phyloP scores from a whole-genome alignment of 2,888 invertebrate genomes.

The Caenorhabditis doughertyi region DNA sequence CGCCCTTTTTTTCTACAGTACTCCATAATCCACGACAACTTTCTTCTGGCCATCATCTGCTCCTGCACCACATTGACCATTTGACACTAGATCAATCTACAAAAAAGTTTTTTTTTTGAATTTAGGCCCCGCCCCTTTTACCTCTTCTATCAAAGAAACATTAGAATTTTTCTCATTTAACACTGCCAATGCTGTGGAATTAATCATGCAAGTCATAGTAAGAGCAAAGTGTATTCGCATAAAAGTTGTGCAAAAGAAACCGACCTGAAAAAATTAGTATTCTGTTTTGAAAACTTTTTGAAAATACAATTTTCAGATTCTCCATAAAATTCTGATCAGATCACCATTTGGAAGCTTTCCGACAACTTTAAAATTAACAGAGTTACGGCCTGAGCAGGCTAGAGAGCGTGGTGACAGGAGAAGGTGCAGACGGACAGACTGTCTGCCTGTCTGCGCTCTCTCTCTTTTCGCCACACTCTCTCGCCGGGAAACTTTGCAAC shows the following conservation, averaged over 20 bases:
- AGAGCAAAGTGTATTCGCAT: constrained; percentile 62
- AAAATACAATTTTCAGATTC: too few species aligned
- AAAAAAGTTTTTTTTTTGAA: not conserved
- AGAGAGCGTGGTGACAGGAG: too few species aligned
- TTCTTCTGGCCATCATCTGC: constrained; percentile 41
- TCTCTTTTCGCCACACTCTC: too few species aligned
- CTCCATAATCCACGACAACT: constrained; percentile 65
- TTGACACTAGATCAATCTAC: constrained; percentile 14
- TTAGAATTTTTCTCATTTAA: constrained; percentile 20
- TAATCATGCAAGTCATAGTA: constrained; percentile 71
- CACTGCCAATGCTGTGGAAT: constrained; percentile 64
- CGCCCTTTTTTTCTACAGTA: constrained; percentile 13
- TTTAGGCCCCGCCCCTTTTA: not conserved
- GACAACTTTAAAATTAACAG: too few species aligned
- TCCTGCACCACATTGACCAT: constrained; percentile 21
- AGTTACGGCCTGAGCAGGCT: too few species aligned
- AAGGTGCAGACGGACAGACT: too few species aligned
- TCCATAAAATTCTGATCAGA: too few species aligned
- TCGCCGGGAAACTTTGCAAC: too few species aligned
- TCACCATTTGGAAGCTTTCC: too few species aligned
- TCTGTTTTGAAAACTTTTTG: too few species aligned
- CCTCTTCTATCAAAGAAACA: constrained; percentile 19
- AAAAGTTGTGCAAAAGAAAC: constrained; percentile 64
- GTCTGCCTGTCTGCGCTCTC: too few species aligned
- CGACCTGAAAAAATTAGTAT: too few species aligned